These are phyloP conservation scores for Oscheius myriophilus DNA, from an alignment of 2,888 invertebrate species.

Conservation along the genomic window DNA sequence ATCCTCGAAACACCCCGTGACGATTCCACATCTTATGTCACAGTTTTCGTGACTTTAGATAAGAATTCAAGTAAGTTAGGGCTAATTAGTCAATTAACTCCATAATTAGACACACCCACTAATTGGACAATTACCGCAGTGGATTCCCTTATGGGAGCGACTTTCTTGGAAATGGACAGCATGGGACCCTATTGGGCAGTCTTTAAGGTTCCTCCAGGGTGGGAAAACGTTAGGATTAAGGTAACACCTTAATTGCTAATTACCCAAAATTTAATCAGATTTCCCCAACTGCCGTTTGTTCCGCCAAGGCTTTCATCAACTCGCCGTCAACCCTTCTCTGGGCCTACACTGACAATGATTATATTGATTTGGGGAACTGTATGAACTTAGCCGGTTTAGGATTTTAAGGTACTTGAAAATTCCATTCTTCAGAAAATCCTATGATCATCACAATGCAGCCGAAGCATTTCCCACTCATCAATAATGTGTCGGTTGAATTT, in stretches of 20 bases:
- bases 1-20: background rate
- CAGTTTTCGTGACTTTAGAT: constrained; percentile 10
- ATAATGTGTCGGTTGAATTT: background rate
- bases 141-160: no score
- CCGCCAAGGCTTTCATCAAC: constrained; percentile 9
- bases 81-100: background rate
- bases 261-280: no score
- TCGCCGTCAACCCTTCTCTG: background rate
- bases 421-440: background rate
- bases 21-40: background rate
- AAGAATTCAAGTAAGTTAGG: background rate
- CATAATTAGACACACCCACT: background rate
- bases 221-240: no score
- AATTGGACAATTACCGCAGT: constrained; percentile 14
- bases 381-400: constrained; percentile 5
- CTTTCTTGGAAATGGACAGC: no score
- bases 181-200: no score
- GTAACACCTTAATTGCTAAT: no score
- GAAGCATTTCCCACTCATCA: background rate
- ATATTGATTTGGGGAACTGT: constrained; percentile 16
- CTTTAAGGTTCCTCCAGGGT: no score
- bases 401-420: background rate
- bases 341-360: constrained; percentile 16
- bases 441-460: constrained; percentile 18
- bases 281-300: background rate